Evolutionary conservation across 1,140 invertebrate genomes (phyloP).

Genomic region (Saccostrea echinata): DNA sequence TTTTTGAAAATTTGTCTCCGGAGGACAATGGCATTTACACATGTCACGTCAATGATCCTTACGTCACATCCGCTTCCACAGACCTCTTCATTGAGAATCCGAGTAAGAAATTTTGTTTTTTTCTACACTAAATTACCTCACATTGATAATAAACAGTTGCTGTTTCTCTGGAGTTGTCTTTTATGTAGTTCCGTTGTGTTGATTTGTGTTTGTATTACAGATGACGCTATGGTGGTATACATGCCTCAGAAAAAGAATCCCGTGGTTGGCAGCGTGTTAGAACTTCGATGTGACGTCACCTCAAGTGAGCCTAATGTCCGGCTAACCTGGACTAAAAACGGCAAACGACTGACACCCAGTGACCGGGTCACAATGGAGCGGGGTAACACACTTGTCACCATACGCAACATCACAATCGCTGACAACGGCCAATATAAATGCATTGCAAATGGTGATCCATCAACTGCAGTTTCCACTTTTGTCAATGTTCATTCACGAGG

Average conservation of each 20-base stretch:
- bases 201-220: neutral
- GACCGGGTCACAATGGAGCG: neutral
- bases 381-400: neutral
- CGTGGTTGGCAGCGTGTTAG: neutral
- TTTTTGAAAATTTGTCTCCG: neutral
- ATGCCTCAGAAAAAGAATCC: neutral
- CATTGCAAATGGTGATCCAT: neutral
- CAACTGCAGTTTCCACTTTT: neutral
- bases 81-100: conserved; percentile 8
- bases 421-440: conserved; percentile 1
- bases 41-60: neutral
- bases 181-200: too few species aligned
- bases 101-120: neutral
- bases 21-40: neutral
- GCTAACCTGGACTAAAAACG: neutral
- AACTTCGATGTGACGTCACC: neutral
- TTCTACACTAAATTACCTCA: too few species aligned
- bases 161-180: too few species aligned
- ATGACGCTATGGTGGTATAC: conserved; percentile 10
- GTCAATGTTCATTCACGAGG: conserved; percentile 9
- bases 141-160: too few species aligned
- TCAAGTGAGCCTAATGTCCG: neutral
- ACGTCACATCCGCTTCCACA: neutral
- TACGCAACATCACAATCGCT: neutral
- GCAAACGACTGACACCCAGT: neutral